A percentile compares a stretch with the other conserved stretches of the same genome.
These are phyloP conservation scores for Thaleichthys pacificus DNA, from an alignment of 2,797 vertebrate species.

Conservation along the genomic window DNA sequence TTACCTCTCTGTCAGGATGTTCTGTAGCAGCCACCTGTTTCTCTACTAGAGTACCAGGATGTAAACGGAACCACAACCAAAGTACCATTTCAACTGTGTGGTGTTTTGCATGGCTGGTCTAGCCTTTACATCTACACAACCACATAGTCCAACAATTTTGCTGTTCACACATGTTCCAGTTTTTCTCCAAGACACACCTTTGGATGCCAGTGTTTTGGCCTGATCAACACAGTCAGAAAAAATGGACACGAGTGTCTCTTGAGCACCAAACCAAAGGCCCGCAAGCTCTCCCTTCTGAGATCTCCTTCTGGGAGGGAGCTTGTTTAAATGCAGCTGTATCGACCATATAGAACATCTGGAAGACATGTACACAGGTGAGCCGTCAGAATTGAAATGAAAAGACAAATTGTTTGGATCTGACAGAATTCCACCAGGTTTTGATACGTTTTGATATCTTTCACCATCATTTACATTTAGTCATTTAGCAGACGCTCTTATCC, in stretches of 20 bases:
- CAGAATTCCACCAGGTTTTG: no score
- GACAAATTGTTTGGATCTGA: no score
- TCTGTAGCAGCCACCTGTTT: conserved; percentile 13
- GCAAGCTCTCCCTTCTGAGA: conserved; percentile 1
- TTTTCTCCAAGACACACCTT: conserved; percentile 17
- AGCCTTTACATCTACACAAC: conserved; percentile 20
- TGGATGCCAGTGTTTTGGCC: conserved; percentile 14
- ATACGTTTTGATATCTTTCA: no score
- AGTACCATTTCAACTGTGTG: conserved; percentile 20
- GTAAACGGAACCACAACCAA: conserved; percentile 23
- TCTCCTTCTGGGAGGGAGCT: background rate
- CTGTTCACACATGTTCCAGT: conserved; percentile 6
- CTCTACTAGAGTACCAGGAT: conserved; percentile 18
- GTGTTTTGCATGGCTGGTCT: conserved; percentile 22
- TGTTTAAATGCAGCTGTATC: background rate
- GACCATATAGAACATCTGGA: no score
- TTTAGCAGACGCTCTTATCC: no score
- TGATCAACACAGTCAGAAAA: conserved; percentile 22
- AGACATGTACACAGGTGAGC: no score
- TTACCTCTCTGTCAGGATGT: conserved; percentile 10
- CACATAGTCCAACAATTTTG: conserved; percentile 11
- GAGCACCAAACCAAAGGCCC: conserved; percentile 2
- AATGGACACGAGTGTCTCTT: background rate
- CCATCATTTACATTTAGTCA: no score
- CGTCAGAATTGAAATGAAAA: no score